A percentile compares a stretch with the other conserved stretches of the same genome.
Conservation (phyloP, 2,113 vertebrate genomes). For the Spea bombifrons region DNA sequence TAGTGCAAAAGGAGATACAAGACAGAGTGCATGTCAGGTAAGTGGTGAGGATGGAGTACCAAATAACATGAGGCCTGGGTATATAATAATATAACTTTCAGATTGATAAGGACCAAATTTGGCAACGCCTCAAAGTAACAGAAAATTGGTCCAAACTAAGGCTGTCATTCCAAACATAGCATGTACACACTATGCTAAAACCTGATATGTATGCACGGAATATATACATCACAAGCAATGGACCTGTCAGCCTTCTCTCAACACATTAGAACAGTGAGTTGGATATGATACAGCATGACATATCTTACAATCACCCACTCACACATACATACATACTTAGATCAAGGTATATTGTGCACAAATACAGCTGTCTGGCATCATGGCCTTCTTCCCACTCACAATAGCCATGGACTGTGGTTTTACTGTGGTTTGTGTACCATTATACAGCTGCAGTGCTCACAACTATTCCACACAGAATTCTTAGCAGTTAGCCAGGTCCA, state of each 20-base stretch:
- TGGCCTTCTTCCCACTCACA: conserved; percentile 8
- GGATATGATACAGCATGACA: conserved; percentile 4
- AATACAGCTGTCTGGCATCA: conserved; percentile 1
- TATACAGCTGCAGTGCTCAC: conserved; percentile 3
- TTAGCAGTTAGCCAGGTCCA: background rate
- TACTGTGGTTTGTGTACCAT: background rate
- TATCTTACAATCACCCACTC: background rate
- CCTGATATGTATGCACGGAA: conserved; percentile 28
- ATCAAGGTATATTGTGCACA: background rate
- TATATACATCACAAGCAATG: conserved; percentile 23
- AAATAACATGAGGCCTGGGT: background rate
- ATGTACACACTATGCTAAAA: conserved; percentile 27
- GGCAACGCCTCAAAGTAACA: conserved; percentile 28
- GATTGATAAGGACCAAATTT: conserved; percentile 28
- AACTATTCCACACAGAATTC: background rate
- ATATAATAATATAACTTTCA: conserved; percentile 9
- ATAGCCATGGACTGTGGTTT: background rate
- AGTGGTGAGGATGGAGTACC: conserved; percentile 3
- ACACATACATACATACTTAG: background rate
- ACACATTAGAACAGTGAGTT: conserved; percentile 28
- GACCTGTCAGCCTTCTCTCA: conserved; percentile 28
- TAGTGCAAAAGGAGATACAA: conserved; percentile 47
- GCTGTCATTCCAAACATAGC: conserved; percentile 28
- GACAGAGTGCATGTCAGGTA: conserved; percentile 24
- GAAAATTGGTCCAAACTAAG: conserved; percentile 2